These are phyloP conservation scores for Ianthella basta DNA, from an alignment of 37 sponge, comb jelly and placozoan species.

Conservation along the genomic window DNA sequence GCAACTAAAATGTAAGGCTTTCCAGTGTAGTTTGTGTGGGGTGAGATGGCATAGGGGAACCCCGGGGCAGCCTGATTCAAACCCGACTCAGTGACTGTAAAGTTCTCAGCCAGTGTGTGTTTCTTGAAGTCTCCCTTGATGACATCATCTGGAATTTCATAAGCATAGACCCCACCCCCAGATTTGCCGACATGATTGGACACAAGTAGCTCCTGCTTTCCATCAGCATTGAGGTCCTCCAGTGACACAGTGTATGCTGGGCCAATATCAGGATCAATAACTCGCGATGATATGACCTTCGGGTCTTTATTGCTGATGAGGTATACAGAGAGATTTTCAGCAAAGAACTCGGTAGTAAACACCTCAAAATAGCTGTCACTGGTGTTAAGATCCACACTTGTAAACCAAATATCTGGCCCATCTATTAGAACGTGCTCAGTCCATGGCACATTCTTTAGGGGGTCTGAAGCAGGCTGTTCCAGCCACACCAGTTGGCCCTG, in stretches of 20 bases:
- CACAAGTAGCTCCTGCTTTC: conserved; percentile 34
- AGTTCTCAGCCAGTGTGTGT: conserved; percentile 36
- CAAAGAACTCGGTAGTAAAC: conserved; percentile 48
- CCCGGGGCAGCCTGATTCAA: conserved; percentile 50
- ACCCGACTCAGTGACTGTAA: conserved; percentile 39
- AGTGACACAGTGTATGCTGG: conserved; percentile 32
- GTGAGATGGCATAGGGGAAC: conserved; percentile 42
- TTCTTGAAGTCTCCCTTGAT: conserved; percentile 33
- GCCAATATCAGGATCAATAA: conserved; percentile 43
- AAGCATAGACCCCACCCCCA: conserved; percentile 46
- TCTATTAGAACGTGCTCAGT: conserved; percentile 43
- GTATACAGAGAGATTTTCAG: conserved; percentile 26
- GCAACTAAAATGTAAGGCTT: conserved; percentile 50
- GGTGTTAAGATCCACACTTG: conserved; percentile 10
- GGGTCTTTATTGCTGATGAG: conserved; percentile 23
- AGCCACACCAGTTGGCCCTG: conserved; percentile 57
- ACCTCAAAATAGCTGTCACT: conserved; percentile 38
- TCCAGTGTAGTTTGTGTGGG: conserved; percentile 17
- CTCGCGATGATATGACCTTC: conserved; percentile 11
- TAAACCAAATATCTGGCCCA: conserved; percentile 42
- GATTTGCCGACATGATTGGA: conserved; percentile 40
- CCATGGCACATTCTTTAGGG: conserved; percentile 49
- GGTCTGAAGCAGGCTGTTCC: conserved; percentile 47
- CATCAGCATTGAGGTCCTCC: conserved; percentile 52
- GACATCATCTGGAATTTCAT: conserved; percentile 44